Evolutionary conservation across 2,797 vertebrate species (phyloP), one percentile per base, ranked within the genome.

Genomic region (Zonotrichia albicollis): DNA sequence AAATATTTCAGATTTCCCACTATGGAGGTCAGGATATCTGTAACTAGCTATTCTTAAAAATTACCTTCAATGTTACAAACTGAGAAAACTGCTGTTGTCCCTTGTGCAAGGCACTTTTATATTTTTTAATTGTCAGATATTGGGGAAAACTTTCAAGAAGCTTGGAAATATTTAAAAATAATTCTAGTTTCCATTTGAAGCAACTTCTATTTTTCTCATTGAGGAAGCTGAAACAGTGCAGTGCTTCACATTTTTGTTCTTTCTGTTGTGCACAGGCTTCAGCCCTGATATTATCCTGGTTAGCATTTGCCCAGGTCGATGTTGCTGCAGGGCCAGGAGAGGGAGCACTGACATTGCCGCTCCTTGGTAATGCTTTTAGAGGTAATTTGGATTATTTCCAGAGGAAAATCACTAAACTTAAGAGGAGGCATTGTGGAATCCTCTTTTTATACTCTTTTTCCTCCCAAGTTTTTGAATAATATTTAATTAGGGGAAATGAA

Each of bases 291-390:
- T 43, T 38, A 15, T 29, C 26, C 2, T 2, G 22, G 4, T 16
- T 34, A 23, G n/a, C 25, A 43, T 62, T 91, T 74, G 38, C 54
- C 50, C 17, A n/a, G 34, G 78, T 54, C 72, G 60, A 16, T 94
- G 48, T 22, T 82, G 38, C 91, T 67, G 30, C 29, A 42, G 34
- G 75, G 16, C 98, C 98, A 97, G 96, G 60, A 98, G 98, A 97
- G 98, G 98, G 97, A 96, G 97, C 97, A 92, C 96, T 94, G 84
- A 84, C 58, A 55, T 90, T 89, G 67, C 23, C 4, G 5, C 60
- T 87, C 48, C 26, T 45, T 53, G 18, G 12, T n/a, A 12, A 8
- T 27, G 18, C 34, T 54, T 27, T 34, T 30, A 34, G 30, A n/a
- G 38, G 22, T 29, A 50, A 22, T 26, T 64, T 45, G 21, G 38